phyloP scores from a whole-genome alignment of 2,113 vertebrate species.

The Carlito syrichta region DNA sequence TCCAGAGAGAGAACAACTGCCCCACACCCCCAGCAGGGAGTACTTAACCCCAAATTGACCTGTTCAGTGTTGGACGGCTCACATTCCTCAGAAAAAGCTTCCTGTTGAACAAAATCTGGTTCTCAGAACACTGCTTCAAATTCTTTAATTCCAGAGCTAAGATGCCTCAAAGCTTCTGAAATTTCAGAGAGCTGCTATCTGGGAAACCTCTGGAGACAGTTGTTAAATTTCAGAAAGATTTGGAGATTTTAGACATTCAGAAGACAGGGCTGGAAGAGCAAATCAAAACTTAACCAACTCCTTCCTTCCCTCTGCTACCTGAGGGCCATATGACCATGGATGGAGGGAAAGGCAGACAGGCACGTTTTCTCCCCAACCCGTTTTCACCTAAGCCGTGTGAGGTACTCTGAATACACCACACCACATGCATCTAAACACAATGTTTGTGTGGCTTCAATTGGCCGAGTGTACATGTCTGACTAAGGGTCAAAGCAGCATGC shows the following conservation, averaged over 20 bases:
- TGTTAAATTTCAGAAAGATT: background rate
- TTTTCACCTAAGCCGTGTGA: accelerated
- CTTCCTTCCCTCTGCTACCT: background rate
- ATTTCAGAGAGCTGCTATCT: background rate
- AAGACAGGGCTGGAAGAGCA: background rate
- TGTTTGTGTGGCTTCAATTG: accelerated
- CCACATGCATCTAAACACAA: background rate
- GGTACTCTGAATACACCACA: background rate
- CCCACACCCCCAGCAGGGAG: accelerated
- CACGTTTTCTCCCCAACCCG: background rate
- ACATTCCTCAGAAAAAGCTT: background rate
- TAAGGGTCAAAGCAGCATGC: background rate
- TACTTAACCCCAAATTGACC: accelerated
- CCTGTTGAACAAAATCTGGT: background rate
- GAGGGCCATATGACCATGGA: accelerated
- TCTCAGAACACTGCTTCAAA: background rate
- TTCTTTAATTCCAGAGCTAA: background rate
- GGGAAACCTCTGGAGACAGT: background rate
- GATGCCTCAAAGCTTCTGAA: background rate
- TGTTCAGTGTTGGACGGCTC: background rate
- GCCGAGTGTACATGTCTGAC: background rate
- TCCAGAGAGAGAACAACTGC: background rate
- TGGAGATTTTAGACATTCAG: background rate
- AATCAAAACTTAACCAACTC: background rate
- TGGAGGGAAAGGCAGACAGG: background rate